These are phyloP conservation scores for Lucifuga dentata DNA, from an alignment of 2,113 vertebrate species.

Conservation along the genomic window DNA sequence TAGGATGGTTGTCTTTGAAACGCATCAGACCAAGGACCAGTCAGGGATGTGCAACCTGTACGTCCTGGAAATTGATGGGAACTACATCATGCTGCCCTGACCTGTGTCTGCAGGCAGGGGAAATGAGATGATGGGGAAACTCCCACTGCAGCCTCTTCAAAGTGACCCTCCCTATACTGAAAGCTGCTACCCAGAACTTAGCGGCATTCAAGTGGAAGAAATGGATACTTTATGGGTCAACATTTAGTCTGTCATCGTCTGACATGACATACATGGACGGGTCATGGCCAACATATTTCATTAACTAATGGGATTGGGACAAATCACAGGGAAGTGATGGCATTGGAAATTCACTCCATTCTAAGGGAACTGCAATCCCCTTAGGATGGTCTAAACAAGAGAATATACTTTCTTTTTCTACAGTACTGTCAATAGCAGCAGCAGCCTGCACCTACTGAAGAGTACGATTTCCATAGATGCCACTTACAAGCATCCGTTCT, in stretches of 20 bases:
- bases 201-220: not conserved
- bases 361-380: slow-evolving; percentile 14
- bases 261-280: not conserved
- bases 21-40: slow-evolving; percentile 80
- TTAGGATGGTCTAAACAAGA: slow-evolving; percentile 13
- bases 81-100: slow-evolving; percentile 73
- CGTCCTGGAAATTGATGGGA: slow-evolving; percentile 84
- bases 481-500: slow-evolving; percentile 3
- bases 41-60: slow-evolving; percentile 87
- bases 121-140: slow-evolving; percentile 17
- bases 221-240: not conserved
- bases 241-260: not conserved
- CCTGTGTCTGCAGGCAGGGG: not conserved
- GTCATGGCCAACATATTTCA: slow-evolving; percentile 7
- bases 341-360: not conserved
- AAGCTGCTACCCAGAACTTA: slow-evolving; percentile 22
- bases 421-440: slow-evolving; percentile 18
- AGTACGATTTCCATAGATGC: not conserved
- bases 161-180: not conserved
- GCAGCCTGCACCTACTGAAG: slow-evolving; percentile 25
- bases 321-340: slow-evolving; percentile 6
- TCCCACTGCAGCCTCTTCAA: not conserved
- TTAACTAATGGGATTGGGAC: slow-evolving; percentile 11
- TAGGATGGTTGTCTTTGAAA: slow-evolving; percentile 89
- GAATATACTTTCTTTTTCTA: slow-evolving; percentile 1